Evolutionary conservation across 2,797 vertebrate genomes (phyloP).

Genomic region (Muscicapa comitata): DNA sequence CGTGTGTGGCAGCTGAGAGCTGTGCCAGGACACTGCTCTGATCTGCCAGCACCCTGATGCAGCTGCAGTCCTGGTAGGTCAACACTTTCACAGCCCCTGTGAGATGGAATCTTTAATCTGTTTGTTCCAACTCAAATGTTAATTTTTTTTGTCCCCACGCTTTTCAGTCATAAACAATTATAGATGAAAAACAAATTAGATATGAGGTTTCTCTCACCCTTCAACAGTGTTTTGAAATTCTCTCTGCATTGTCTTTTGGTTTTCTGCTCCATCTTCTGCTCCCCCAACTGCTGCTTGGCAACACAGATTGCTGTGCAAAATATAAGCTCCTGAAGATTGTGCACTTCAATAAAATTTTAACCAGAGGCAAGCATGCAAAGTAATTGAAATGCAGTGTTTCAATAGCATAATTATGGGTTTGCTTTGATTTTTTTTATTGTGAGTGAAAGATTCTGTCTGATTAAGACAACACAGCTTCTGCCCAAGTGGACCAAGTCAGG

Average conservation of each 20-base stretch:
- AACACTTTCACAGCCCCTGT: neutral
- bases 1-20: slow-evolving; percentile 30
- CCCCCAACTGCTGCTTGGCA: slow-evolving; percentile 24
- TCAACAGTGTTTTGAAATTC: neutral
- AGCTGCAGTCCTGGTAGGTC: slow-evolving; percentile 22
- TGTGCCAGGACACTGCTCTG: slow-evolving; percentile 16
- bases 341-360: slow-evolving; percentile 19
- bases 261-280: neutral
- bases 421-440: neutral
- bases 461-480: neutral
- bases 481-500: neutral
- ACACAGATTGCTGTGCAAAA: neutral
- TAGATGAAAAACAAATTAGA: neutral
- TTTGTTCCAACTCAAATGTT: neutral
- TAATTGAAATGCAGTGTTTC: neutral
- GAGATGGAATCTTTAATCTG: neutral
- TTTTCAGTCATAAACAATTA: slow-evolving; percentile 35
- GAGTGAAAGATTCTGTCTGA: neutral
- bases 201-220: neutral
- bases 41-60: neutral
- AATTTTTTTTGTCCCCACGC: accelerated
- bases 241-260: neutral
- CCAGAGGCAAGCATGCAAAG: neutral
- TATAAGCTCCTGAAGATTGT: neutral
- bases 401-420: neutral